Evolutionary conservation across 1,140 invertebrate genomes (phyloP), one percentile per base, ranked within the genome.

Genomic region (Schlechtendalia chinensis): DNA sequence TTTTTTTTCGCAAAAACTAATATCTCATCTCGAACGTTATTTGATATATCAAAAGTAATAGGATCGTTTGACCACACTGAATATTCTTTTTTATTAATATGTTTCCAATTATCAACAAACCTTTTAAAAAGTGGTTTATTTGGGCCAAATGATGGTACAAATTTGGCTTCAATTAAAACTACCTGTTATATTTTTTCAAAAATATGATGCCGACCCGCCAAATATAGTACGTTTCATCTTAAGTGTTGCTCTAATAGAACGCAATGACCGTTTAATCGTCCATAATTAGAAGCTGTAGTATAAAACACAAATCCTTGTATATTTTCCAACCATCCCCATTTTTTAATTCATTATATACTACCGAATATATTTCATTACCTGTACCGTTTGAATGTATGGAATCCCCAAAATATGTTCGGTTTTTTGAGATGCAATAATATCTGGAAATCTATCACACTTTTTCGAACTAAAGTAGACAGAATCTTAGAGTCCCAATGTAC

Each of bases 301-400:
- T 85, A 85, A 81, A 85, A 85, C 71, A 84, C 84, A 72, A 86
- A 53, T 47, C 67, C 67, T 71, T 71, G 67, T 24, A 81, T 63
- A 69, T 69, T 80, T 19, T 83, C 82, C 80, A 56, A 5, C 27
- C 83, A 10, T 16, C 81, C 27, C 82, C 67, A 71, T 75, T 53
- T 53, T 58, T 27, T 81, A 81, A 56, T 39, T 69, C 54, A 32
- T 81, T 29, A 59, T 32, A 81, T 12, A 75, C 56, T 5, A 32
- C 71, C 8, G 54, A 45, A 17, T 50, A 53, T 63, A 74, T 67
- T 45, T 47, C 59, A 32, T 1, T 59, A 17, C 71, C 81, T 59
- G 81, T 63, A 14, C 27, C 27, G n/a, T n/a, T 59, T 56, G 54
- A 29, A 72, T 19, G 4, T 39, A 22, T 32, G 80, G 80, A 17